phyloP scores from a whole-genome alignment of 2,113 vertebrate genomes.

The Dipodomys merriami region DNA sequence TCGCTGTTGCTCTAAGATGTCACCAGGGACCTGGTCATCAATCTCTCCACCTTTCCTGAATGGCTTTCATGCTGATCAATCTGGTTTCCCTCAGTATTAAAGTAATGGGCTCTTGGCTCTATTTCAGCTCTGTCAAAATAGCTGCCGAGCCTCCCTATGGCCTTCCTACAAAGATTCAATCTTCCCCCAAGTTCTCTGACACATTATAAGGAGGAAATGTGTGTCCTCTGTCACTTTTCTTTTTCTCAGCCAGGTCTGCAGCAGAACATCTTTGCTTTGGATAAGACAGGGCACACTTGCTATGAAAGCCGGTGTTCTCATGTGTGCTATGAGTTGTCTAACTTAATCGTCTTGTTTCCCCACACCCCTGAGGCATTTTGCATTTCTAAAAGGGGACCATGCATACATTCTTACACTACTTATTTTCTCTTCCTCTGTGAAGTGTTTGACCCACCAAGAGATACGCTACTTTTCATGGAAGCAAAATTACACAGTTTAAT shows the following conservation, averaged over 20 bases:
- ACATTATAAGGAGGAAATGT: conserved; percentile 77
- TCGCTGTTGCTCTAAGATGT: conserved; percentile 57
- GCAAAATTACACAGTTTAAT: background rate
- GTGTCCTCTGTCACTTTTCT: conserved; percentile 80
- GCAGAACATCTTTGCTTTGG: conserved; percentile 76
- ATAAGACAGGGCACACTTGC: conserved; percentile 50
- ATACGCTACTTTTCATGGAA: background rate
- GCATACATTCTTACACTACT: background rate
- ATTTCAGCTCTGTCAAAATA: conserved; percentile 76
- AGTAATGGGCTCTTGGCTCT: conserved; percentile 75
- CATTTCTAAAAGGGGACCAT: background rate
- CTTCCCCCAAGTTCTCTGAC: conserved; percentile 76
- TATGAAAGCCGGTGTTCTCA: conserved; percentile 62
- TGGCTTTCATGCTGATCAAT: conserved; percentile 61
- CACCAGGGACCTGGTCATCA: conserved; percentile 72
- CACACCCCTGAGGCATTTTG: background rate
- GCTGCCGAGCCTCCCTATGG: conserved; percentile 66
- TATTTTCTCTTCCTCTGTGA: conserved; percentile 9
- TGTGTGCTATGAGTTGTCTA: conserved; percentile 45
- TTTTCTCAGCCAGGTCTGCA: conserved; percentile 64
- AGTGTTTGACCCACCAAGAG: conserved; percentile 8
- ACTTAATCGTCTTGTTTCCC: conserved; percentile 65
- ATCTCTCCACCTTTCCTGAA: conserved; percentile 70
- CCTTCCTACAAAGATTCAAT: conserved; percentile 79
- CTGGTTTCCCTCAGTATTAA: conserved; percentile 72